phyloP scores from a whole-genome alignment of 2,888 invertebrate species.

The Epirrhoe tristata region DNA sequence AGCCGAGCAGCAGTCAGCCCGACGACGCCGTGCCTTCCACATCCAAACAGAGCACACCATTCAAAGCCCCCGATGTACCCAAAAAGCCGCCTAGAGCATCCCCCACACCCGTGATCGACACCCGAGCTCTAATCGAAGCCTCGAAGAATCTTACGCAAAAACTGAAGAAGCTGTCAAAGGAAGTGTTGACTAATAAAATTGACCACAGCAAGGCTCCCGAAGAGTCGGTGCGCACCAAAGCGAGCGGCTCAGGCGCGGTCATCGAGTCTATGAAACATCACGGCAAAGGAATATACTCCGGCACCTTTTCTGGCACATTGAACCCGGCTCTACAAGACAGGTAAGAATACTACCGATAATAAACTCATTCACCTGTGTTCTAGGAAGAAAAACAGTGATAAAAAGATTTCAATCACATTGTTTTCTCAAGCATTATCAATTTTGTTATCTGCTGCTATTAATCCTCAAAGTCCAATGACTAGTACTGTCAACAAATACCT shows the following conservation, averaged over 20 bases:
- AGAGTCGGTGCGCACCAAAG: conserved; percentile 78
- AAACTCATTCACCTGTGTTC: conserved; percentile 9
- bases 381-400: conserved; percentile 23
- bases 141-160: conserved; percentile 97
- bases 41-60: conserved; percentile 65
- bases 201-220: conserved; percentile 74
- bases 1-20: conserved; percentile 66
- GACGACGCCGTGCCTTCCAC: conserved; percentile 73
- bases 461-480: conserved; percentile 22
- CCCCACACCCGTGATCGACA: conserved; percentile 84
- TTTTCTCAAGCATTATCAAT: conserved; percentile 17
- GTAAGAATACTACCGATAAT: conserved; percentile 46
- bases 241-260: conserved; percentile 88
- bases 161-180: conserved; percentile 94
- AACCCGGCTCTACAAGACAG: conserved; percentile 97
- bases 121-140: conserved; percentile 93
- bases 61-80: conserved; percentile 71
- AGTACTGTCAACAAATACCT: conserved; percentile 11
- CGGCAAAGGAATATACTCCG: conserved; percentile 97
- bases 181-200: conserved; percentile 91
- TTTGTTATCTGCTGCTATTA: conserved; percentile 25
- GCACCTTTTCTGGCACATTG: conserved; percentile 97
- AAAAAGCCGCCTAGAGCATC: conserved; percentile 70
- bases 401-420: conserved; percentile 22
- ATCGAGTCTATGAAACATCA: conserved; percentile 97